Evolutionary conservation across 2,113 vertebrate genomes (phyloP).

Genomic region (Pygoscelis adeliae): DNA sequence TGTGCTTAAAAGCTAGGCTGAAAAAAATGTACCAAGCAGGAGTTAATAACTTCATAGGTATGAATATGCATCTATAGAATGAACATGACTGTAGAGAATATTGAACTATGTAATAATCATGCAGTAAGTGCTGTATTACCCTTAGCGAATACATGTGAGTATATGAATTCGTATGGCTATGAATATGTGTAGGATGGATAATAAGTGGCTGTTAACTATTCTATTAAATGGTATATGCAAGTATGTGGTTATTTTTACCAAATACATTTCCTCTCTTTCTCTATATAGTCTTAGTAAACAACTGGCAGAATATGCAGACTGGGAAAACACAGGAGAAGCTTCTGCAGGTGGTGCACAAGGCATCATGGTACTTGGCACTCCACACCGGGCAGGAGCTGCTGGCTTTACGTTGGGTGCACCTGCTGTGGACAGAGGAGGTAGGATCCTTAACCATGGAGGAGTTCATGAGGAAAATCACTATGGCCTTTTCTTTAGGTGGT

Average conservation of each 20-base stretch:
- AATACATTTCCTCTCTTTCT: not conserved
- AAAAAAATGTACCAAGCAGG: not conserved
- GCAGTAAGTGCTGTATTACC: not conserved
- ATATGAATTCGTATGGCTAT: not conserved
- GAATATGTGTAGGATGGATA: not conserved
- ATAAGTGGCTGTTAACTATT: not conserved
- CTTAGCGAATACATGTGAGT: not conserved
- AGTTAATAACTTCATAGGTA: not conserved
- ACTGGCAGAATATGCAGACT: slow-evolving; percentile 78
- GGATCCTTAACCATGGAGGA: not conserved
- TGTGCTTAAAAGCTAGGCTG: not conserved
- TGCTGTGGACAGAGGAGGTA: slow-evolving; percentile 85
- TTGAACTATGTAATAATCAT: not conserved
- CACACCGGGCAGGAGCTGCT: slow-evolving; percentile 45
- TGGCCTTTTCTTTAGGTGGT: not conserved
- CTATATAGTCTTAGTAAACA: slow-evolving; percentile 79
- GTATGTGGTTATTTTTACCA: not conserved
- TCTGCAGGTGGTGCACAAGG: slow-evolving; percentile 55
- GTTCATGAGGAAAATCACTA: not conserved
- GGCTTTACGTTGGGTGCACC: slow-evolving; percentile 79
- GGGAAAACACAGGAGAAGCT: slow-evolving; percentile 56
- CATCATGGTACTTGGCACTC: slow-evolving; percentile 15
- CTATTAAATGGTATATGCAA: not conserved
- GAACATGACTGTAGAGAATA: not conserved
- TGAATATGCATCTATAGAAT: not conserved